Percentiles rank a stretch among this genome's conserved stretches.
Evolutionary conservation across 2,797 vertebrate species (phyloP).

Genomic region (Enteromius afrohamiltoni): DNA sequence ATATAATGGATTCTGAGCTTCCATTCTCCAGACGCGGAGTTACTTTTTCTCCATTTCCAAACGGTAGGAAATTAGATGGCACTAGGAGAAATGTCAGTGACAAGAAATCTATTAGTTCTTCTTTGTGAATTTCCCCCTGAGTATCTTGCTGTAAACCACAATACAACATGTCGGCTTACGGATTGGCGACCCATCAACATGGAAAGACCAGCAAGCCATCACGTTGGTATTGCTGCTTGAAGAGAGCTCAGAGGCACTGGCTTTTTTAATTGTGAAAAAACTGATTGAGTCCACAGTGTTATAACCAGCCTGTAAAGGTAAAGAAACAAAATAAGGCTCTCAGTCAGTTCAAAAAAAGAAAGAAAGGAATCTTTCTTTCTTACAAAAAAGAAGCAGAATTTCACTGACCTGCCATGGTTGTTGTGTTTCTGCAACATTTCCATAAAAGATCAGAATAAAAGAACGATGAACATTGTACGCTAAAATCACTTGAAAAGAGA

Average conservation of each 20-base stretch:
- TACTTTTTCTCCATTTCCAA: too few relatives aligned
- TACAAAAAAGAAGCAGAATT: neutral
- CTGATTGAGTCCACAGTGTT: neutral
- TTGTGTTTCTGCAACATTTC: too few relatives aligned
- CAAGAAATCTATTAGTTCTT: neutral
- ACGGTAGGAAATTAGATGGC: too few relatives aligned
- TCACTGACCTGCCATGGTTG: neutral
- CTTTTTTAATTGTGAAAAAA: neutral
- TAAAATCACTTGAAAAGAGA: too few relatives aligned
- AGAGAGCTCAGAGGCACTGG: too few relatives aligned
- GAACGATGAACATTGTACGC: too few relatives aligned
- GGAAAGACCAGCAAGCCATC: neutral
- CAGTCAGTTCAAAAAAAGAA: neutral
- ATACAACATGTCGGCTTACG: neutral
- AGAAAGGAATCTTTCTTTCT: neutral
- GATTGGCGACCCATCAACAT: neutral
- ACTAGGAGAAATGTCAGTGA: too few relatives aligned
- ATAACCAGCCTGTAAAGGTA: slow-evolving; percentile 24
- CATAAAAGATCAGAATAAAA: too few relatives aligned
- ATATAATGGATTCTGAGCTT: too few relatives aligned
- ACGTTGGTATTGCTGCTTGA: too few relatives aligned
- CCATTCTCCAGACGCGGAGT: too few relatives aligned
- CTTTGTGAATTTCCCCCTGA: neutral
- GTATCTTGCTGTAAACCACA: neutral
- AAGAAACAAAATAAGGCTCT: neutral